Evolutionary conservation across 2,797 vertebrate genomes (phyloP), one percentile per base, ranked within the genome.

Genomic region (Micropoecilia bifurca): DNA sequence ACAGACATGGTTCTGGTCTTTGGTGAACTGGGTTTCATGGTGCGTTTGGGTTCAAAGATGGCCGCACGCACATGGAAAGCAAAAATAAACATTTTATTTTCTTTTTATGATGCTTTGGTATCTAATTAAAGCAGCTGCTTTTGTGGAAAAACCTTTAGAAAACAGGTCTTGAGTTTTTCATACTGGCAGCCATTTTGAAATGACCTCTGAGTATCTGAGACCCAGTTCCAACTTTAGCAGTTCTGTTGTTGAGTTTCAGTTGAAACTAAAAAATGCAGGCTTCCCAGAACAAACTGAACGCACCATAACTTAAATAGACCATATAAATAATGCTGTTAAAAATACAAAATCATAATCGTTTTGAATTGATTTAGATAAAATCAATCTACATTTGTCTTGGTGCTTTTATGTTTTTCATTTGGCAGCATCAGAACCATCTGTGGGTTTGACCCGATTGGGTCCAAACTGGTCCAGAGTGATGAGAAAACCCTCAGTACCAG

Each of bases 401-500:
- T 59, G 57, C 13, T 30, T 59, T 16, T 59, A 59, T 25, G 9
- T 22, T 63, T 63, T 63, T 20, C 22, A 10, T 68, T 41, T 25
- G 6, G 39, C 20, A 41, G 36, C 36, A 43, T 41, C 63, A 25
- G 22, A 68, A 41, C 20, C 20, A 33, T 66, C 18, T 28, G 55
- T n/a, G 55, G 14, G 14, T 61, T 33, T 22, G 36, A 68, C 63
- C 63, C 36, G 20, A 25, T 10, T 25, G 4, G 4, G 68, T 71
- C 39, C 59, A 3, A 18, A 63, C 30, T 9, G 14, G 59, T 20
- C 6, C 30, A 36, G 30, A 33, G 6, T 6, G 55, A n/a, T 4
- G 3, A 55, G 25, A 30, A 5, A 4, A 6, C 78, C 72, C 41
- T 79, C 45, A 8, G 71, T 74, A 41, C 81, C 79, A 48, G 53